phyloP scores from a whole-genome alignment of 2,113 vertebrate species.

The Forbesichthys agassizii region DNA sequence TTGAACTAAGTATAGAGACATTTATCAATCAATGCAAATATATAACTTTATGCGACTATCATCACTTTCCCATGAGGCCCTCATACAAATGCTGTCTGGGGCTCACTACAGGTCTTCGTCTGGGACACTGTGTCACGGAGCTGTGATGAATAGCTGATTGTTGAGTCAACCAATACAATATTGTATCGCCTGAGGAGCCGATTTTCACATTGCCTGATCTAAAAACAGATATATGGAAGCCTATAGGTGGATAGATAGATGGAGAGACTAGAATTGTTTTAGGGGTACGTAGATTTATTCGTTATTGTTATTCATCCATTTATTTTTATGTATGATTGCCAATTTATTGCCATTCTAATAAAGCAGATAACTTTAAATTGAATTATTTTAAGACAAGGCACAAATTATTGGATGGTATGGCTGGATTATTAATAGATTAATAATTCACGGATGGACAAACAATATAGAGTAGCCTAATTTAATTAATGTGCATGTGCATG shows the following conservation, averaged over 20 bases:
- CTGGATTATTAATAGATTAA: too few relatives aligned
- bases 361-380: too few relatives aligned
- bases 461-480: too few relatives aligned
- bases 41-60: constrained; percentile 63
- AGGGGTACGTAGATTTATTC: too few relatives aligned
- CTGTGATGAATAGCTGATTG: constrained; percentile 55
- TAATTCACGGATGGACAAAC: too few relatives aligned
- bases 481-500: too few relatives aligned
- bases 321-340: too few relatives aligned
- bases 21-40: constrained; percentile 69
- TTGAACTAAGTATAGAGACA: constrained; percentile 66
- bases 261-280: constrained; percentile 32
- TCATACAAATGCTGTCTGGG: constrained; percentile 47
- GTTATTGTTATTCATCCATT: too few relatives aligned
- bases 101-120: constrained; percentile 58
- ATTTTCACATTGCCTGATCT: constrained; percentile 29
- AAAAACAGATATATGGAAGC: too few relatives aligned
- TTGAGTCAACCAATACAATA: constrained; percentile 45
- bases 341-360: too few relatives aligned
- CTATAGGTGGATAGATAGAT: constrained; percentile 40
- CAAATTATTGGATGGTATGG: too few relatives aligned
- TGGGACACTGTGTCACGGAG: constrained; percentile 47
- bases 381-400: too few relatives aligned
- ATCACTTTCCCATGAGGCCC: constrained; percentile 58
- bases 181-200: constrained; percentile 41